These are phyloP conservation scores for Vireo altiloquus DNA, from an alignment of 2,113 vertebrate genomes.

Conservation along the genomic window DNA sequence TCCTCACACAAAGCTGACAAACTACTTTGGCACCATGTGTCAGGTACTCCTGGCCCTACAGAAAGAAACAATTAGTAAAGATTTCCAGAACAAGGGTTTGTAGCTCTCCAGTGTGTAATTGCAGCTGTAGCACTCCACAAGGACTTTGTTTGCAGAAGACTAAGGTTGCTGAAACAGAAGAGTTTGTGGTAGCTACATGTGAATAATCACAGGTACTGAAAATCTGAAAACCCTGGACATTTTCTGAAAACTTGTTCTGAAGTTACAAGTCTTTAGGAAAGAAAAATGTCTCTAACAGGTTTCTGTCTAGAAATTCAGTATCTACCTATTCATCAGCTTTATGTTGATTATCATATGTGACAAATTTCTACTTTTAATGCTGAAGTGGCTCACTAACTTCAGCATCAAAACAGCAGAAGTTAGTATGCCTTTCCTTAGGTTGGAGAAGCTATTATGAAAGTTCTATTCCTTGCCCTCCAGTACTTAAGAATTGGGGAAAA, in stretches of 20 bases:
- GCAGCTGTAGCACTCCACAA: background rate
- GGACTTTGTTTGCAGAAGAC: background rate
- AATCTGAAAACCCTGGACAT: background rate
- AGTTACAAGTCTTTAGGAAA: background rate
- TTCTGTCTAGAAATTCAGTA: background rate
- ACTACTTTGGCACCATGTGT: background rate
- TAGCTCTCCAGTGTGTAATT: background rate
- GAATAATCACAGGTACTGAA: background rate
- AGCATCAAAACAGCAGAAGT: background rate
- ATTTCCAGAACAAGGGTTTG: background rate
- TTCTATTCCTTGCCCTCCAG: background rate
- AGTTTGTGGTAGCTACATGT: rapidly evolving
- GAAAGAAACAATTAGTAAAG: background rate
- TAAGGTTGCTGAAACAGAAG: background rate
- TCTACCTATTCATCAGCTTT: background rate
- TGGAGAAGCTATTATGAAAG: background rate
- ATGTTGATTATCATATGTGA: background rate
- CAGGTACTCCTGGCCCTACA: background rate
- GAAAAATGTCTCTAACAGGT: background rate
- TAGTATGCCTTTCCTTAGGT: background rate
- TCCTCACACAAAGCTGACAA: background rate
- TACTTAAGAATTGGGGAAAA: background rate
- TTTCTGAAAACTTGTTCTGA: background rate
- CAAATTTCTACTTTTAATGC: background rate
- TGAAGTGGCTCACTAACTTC: background rate